These are phyloP conservation scores for Epinephelus lanceolatus DNA, from an alignment of 2,113 vertebrate species.

Conservation along the genomic window DNA sequence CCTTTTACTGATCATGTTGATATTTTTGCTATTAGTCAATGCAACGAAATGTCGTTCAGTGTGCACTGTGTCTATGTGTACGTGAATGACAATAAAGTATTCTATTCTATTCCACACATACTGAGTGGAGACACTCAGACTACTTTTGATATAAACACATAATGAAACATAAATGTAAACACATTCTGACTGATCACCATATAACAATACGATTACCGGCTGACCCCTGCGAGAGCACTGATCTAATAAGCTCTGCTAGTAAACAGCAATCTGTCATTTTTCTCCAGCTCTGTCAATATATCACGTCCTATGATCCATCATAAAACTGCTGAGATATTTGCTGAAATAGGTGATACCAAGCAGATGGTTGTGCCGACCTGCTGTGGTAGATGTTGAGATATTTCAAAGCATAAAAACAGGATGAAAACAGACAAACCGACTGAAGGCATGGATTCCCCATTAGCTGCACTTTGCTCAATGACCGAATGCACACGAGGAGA, in stretches of 20 bases:
- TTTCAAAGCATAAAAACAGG: background rate
- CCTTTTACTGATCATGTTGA: too few species aligned
- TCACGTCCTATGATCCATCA: background rate
- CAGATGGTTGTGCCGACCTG: too few species aligned
- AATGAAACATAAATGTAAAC: background rate
- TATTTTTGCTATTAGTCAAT: too few species aligned
- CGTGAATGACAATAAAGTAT: too few species aligned
- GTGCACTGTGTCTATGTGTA: too few species aligned
- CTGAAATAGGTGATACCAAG: background rate
- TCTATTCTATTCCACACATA: too few species aligned
- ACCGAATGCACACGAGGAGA: background rate
- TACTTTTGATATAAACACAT: background rate
- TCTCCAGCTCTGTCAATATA: background rate
- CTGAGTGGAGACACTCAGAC: background rate
- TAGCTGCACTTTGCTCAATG: constrained; percentile 25
- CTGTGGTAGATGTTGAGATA: too few species aligned
- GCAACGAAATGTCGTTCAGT: too few species aligned
- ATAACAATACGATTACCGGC: background rate
- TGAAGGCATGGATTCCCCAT: constrained; percentile 16
- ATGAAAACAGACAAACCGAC: constrained; percentile 11
- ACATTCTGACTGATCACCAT: background rate
- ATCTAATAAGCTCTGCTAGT: too few species aligned
- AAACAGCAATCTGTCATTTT: background rate
- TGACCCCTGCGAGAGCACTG: background rate
- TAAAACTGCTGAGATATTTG: background rate